Evolutionary conservation across 1,140 invertebrate genomes (phyloP), one percentile per base, ranked within the genome.

Genomic region (Cecropterus lyciades): DNA sequence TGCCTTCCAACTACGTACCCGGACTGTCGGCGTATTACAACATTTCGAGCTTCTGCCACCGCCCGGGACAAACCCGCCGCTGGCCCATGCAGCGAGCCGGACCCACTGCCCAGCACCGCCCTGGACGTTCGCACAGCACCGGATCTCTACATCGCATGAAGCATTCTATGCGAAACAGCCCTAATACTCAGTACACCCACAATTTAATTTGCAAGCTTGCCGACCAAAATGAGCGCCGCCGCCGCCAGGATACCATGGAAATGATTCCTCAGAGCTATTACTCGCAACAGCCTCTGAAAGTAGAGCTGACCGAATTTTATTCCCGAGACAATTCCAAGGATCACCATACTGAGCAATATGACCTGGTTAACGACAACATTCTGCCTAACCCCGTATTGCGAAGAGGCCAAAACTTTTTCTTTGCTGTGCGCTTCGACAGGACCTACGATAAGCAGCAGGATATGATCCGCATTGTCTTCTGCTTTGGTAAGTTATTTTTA

Each of bases 341-440:
- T 37, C 95, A 95, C 78, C 94, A 94, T 71, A 96, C 95, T 9
- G 93, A 94, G 62, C 92, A 93, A 69, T 96, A 95, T 79, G 95
- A 96, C 72, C 75, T 95, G 17, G 92, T 94, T 0, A 92, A 93
- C 53, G 92, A 93, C 51, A 92, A 80, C 27, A 80, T 92, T 16
- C 72, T 93, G 37, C 91, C 92, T 0, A 93, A 93, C 48, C 93
- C 93, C 0, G 92, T 96, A 17, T 71, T 95, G 5, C 85, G 95
- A 62, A 89, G 95, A 59, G 95, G 95, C 1, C 93, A 95, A 72
- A 92, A 93, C 20, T 95, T 96, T 82, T 94, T 93, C 74, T 88
- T 95, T 62, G 93, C 93, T 11, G 87, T 95, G 27, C 92, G 92
- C 7, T 94, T 95, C 72, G 92, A 94, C 67, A 83, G 91, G 45